These are phyloP conservation scores for Phymastichus coffea DNA, from an alignment of 1,140 invertebrate genomes.

Conservation along the genomic window DNA sequence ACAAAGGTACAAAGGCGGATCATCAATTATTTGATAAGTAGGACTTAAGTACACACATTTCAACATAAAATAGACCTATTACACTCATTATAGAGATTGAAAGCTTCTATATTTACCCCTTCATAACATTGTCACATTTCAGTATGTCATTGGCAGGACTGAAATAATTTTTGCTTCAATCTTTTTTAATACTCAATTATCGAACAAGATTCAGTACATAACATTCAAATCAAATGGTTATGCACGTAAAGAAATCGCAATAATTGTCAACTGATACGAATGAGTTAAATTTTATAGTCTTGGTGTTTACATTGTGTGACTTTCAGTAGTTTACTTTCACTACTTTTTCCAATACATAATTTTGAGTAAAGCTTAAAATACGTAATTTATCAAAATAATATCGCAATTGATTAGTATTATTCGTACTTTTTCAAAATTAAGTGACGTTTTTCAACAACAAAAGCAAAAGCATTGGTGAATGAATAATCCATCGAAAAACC, in stretches of 20 bases:
- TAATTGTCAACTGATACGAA: not conserved
- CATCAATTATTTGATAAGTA: slow-evolving; percentile 19
- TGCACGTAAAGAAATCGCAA: not conserved
- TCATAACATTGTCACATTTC: not conserved
- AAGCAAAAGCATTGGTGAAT: too few species aligned
- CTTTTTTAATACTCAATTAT: not conserved
- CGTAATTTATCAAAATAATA: too few species aligned
- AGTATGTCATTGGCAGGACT: not conserved
- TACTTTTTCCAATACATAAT: too few species aligned
- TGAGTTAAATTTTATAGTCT: not conserved
- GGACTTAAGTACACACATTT: slow-evolving; percentile 25
- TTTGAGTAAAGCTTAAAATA: too few species aligned
- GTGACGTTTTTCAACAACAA: too few species aligned
- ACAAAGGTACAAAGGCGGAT: slow-evolving; percentile 40
- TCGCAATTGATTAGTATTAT: too few species aligned
- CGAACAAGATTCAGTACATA: not conserved
- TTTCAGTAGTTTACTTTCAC: not conserved
- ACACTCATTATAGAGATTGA: not conserved
- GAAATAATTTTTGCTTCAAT: not conserved
- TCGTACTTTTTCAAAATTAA: too few species aligned
- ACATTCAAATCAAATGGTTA: not conserved
- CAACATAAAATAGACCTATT: slow-evolving; percentile 28
- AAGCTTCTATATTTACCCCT: not conserved
- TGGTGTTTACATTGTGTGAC: not conserved
- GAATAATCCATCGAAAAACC: too few species aligned